Evolutionary conservation across 1,140 invertebrate genomes (phyloP), one percentile per base, ranked within the genome.

Genomic region (Drosophila ficusphila): DNA sequence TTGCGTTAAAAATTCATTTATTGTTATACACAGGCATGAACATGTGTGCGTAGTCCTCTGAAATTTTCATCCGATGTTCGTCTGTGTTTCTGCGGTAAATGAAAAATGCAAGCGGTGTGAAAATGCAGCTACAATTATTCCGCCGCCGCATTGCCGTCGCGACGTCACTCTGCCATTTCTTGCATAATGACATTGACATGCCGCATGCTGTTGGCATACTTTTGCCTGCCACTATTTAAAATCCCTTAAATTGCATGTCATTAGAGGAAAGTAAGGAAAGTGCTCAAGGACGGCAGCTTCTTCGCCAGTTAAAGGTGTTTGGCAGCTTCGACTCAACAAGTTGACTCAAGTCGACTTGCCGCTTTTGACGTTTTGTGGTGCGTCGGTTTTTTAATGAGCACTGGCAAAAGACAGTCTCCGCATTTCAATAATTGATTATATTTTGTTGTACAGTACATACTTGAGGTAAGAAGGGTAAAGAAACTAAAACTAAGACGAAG

Each of bases 151-250:
- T 12, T 62, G 60, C 64, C 36, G 46, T 68, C 61, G 64, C 64
- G 47, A 51, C 41, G 48, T 65, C 71, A 49, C 73, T 58, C 42
- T 61, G 62, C 53, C 82, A 74, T 57, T 88, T 69, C 53, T 69
- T 69, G 76, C 51, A 73, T 88, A 86, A 88, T 88, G 81, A 86
- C 81, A 86, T 86, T 86, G 82, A 85, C 81, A 85, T 76, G 74
- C 75, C 68, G 52, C 49, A 27, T 31, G 39, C 36, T 27, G 49
- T 11, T 60, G 81, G 49, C 81, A 85, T 29, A 74, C 79, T 76
- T 79, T 75, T 60, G 47, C 27, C 27, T 6, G 64, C 34, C 54
- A 68, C 69, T 56, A 51, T 60, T 51, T 61, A 56, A 65, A 60
- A 62, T 39, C 49, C 27, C 31, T 71, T 75, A 72, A 85, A 85